Base-by-base conservation (phyloP, 1,140 invertebrate species). In the Triops cancriformis region DNA sequence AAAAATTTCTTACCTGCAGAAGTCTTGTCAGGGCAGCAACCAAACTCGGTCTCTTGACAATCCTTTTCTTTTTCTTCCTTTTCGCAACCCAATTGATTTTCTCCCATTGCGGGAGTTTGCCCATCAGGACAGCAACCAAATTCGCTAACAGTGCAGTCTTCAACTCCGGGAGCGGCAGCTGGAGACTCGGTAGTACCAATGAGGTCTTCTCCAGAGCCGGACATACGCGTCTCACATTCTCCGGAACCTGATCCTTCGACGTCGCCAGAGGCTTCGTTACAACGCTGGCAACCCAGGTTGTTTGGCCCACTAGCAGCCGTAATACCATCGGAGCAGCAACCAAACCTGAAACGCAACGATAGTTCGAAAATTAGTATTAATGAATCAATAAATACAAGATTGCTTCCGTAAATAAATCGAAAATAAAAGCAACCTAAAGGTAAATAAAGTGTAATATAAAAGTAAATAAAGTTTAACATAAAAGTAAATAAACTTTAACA, bases 41-140 rank as follows among this genome's bases (percentile, higher is more conserved):
- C 90, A 83, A 88, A 86, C 14, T 83, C 76, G 43, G 86, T 84
- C 75, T 84, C 83, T 75, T 82, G 81, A 79, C 86, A 87, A 73
- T 79, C 82, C 10, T 42, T 45, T 42, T 42, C 31, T 26, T 64
- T 64, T 9, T 37, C 31, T 37, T 64, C 51, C 51, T 64, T 64
- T 0, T 64, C 10, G 51, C 51, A 64, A 64, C 51, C 51, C 51
- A 64, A 18, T 9, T 23, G 14, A 0, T 64, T 64, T 64, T 64
- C 51, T 7, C 51, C 51, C 6, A 14, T 80, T 73, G 86, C 85
- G 77, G 83, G 26, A 18, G 91, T 91, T 37, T 85, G 84, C 31
- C 88, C 88, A 85, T 95, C 93, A 11, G 88, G 88, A 83, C 93
- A 95, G 81, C 94, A 96, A 31, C 93, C 92, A 80, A 89, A 91